Base-by-base conservation (phyloP, 2,888 invertebrate species). In the Eurois occulta region DNA sequence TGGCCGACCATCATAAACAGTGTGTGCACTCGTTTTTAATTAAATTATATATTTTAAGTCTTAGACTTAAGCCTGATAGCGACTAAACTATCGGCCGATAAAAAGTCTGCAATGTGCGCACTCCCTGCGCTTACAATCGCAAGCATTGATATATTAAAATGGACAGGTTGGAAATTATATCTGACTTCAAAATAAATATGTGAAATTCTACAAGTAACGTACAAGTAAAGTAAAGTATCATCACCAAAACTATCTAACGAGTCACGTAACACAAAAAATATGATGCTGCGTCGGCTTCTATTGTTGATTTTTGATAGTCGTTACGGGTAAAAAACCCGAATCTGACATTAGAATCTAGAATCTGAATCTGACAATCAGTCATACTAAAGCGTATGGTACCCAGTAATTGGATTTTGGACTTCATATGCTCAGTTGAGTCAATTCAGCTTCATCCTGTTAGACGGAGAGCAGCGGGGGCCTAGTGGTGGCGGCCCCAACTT, bases 1-100 rank as follows among this genome's bases (percentile, higher is more conserved):
- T 84, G 84, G 85, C 84, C 75, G 81, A 84, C 84, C 81, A 85
- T 81, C 55, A 64, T 75, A 69, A 77, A 85, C 84, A 84, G 84
- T 84, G 84, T 84, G 84, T 84, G 81, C 84, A 84, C 84, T 84
- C 84, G 78, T 67, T 84, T 84, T 65, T 84, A 46, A 81, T 84
- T 84, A 84, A 75, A 85, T 75, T 81, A 81, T 77, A 74, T 84
- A 79, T 73, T 75, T 78, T 84, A 81, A 84, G 77, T 81, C 66
- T 72, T 72, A 65, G 70, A 81, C 58, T 75, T 58, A 70, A 70
- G 74, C 60, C 67, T 55, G 75, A 81, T 78, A 85, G 81, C 71
- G 65, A 73, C 70, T 65, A 7, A 81, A 67, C 81, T 84, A 81
- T 81, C 85, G 72, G 85, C 72, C 85, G 81, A 81, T 78, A 68